Base-by-base conservation (phyloP, 92 coral and sea anemone genomes). In the Diadumene lineata region DNA sequence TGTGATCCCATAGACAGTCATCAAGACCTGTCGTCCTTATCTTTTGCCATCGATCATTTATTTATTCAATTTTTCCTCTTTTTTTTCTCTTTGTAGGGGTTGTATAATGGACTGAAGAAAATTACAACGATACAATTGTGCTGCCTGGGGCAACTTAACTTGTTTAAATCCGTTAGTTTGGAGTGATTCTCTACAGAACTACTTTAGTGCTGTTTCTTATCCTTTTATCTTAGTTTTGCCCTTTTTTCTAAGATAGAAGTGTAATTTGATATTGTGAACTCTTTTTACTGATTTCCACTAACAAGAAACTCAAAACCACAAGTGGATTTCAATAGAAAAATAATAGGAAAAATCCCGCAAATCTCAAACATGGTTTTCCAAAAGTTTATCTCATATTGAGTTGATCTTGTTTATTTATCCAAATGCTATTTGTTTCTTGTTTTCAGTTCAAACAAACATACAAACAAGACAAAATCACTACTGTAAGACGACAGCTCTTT, bases 161-260 rank as follows among this genome's bases (percentile, higher is more conserved):
- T 72, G 77, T 72, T 72, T 72, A 56, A 26, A 72, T 31, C 73
- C 63, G 66, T 72, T 72, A 72, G n/a, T 72, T 72, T 18, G 30
- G 30, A 72, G 77, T 56, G 77, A 32, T 72, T 38, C 63, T 72
- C 19, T 33, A 56, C 56, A 43, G 21, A 44, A 34, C 57, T 22
- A 70, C 75, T 28, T 50, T 69, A n/a, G 11, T 68, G 29, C 48
- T 70, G 75, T 56, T n/a, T 28, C 31, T 62, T 62, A 72, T 56
- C 55, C 26, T 19, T 24, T 50, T 68, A 43, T 30, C 53, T 33
- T 44, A 16, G 43, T 50, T 70, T 31, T 46, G 23, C 46, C 51
- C 63, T 31, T 56, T 32, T 56, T 28, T n/a, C 31, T 26, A 17
- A 50, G 75, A 61, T 56, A 56, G 33, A 22, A 56, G 55, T 72